These are phyloP conservation scores for Drosophila peninsularis DNA, from an alignment of 2,888 invertebrate genomes.

Conservation along the genomic window DNA sequence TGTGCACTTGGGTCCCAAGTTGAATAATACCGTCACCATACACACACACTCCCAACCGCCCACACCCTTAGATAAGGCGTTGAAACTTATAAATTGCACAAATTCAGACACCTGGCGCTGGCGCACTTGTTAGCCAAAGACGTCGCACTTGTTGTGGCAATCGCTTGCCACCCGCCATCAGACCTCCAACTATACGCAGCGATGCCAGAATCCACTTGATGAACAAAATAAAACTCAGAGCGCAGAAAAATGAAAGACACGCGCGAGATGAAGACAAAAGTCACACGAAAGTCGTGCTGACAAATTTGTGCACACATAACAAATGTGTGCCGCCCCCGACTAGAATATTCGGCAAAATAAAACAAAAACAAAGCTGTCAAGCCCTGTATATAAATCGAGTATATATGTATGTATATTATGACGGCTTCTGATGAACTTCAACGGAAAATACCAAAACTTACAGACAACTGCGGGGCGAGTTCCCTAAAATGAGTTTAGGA, in stretches of 20 bases:
- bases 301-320: slow-evolving; percentile 66
- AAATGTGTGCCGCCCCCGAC: slow-evolving; percentile 45
- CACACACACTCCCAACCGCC: slow-evolving; percentile 1
- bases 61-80: slow-evolving; percentile 20
- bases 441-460: slow-evolving; percentile 2
- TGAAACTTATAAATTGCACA: slow-evolving; percentile 36
- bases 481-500: slow-evolving; percentile 1
- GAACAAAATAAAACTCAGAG: slow-evolving; percentile 40
- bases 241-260: slow-evolving; percentile 35
- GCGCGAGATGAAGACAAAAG: slow-evolving; percentile 59
- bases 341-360: slow-evolving; percentile 21
- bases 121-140: slow-evolving; percentile 58
- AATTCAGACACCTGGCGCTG: slow-evolving; percentile 35
- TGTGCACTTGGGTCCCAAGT: slow-evolving; percentile 12
- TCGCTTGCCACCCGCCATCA: slow-evolving; percentile 15
- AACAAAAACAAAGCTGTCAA: slow-evolving; percentile 9
- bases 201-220: slow-evolving; percentile 49
- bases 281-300: slow-evolving; percentile 65
- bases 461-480: not conserved
- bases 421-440: slow-evolving; percentile 20
- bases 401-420: not conserved
- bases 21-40: slow-evolving; percentile 44
- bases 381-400: not conserved
- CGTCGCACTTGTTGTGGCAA: slow-evolving; percentile 60
- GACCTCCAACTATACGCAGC: not conserved